Conservation (phyloP, 2,113 vertebrate genomes). For the Bos javanicus region DNA sequence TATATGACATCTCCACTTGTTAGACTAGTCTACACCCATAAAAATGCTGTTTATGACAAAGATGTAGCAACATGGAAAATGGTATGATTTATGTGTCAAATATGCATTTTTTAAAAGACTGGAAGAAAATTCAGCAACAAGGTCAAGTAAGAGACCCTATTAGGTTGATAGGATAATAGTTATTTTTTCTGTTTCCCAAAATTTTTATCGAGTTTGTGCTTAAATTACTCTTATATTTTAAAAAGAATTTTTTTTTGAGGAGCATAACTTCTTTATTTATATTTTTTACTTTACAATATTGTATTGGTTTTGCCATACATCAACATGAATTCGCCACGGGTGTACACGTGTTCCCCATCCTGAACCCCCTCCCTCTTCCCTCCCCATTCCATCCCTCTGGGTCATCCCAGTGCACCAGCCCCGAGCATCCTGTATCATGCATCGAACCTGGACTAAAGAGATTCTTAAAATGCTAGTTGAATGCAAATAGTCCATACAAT, state of each 20-base stretch:
- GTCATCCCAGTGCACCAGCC: too few species aligned
- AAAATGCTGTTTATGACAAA: slow-evolving; percentile 8
- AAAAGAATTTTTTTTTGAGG: not conserved
- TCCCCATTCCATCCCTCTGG: too few species aligned
- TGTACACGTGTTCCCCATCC: too few species aligned
- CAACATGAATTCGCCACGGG: too few species aligned
- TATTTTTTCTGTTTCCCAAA: slow-evolving; percentile 15
- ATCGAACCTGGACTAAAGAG: not conserved
- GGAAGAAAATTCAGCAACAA: slow-evolving; percentile 29
- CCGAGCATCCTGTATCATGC: too few species aligned
- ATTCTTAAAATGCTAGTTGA: not conserved
- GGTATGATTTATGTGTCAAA: not conserved
- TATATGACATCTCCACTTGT: not conserved
- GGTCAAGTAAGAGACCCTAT: slow-evolving; percentile 17
- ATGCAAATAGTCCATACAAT: not conserved
- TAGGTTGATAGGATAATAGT: not conserved
- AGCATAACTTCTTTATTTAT: too few species aligned
- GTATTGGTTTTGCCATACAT: too few species aligned
- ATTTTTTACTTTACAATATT: too few species aligned
- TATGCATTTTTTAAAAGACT: not conserved
- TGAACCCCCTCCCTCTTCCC: too few species aligned
- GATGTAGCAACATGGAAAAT: not conserved
- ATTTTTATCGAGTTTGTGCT: not conserved
- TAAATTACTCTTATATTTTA: not conserved
- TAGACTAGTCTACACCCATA: not conserved